Evolutionary conservation across 2,797 vertebrate genomes (phyloP).

Genomic region (Sebastes hubbsi): DNA sequence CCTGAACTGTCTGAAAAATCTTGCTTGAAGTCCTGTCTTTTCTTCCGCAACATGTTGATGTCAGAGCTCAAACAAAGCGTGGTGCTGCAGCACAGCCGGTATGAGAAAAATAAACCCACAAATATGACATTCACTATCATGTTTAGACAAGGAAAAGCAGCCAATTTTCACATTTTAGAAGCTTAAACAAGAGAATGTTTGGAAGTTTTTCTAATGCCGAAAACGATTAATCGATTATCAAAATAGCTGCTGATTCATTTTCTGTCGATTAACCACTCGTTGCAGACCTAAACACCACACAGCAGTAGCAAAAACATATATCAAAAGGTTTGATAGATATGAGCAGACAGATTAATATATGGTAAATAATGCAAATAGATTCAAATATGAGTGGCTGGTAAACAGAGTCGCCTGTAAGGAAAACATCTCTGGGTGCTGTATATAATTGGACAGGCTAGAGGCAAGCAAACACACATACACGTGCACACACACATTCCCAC

Average conservation of each 20-base stretch:
- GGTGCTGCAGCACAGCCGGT: no score
- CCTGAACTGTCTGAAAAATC: no score
- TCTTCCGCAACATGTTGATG: no score
- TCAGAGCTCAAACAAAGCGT: no score
- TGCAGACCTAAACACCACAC: background rate
- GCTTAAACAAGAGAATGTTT: background rate
- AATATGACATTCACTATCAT: no score
- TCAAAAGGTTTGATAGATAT: conserved; percentile 7
- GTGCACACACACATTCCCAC: background rate
- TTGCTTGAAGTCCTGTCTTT: no score
- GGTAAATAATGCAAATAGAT: conserved; percentile 55
- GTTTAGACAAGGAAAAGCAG: background rate
- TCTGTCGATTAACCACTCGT: background rate
- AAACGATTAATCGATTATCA: background rate
- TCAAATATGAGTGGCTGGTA: conserved; percentile 22
- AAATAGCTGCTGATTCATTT: background rate
- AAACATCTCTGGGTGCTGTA: conserved; percentile 33
- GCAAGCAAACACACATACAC: background rate
- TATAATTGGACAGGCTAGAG: conserved; percentile 6
- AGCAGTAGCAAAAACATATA: background rate
- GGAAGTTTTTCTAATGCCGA: rapidly evolving
- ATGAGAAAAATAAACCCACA: background rate
- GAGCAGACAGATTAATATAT: conserved; percentile 31
- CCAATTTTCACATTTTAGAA: background rate
- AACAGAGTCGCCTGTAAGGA: conserved; percentile 9